Evolutionary conservation across 2,888 invertebrate genomes (phyloP).

Genomic region (Tribolium freemani): DNA sequence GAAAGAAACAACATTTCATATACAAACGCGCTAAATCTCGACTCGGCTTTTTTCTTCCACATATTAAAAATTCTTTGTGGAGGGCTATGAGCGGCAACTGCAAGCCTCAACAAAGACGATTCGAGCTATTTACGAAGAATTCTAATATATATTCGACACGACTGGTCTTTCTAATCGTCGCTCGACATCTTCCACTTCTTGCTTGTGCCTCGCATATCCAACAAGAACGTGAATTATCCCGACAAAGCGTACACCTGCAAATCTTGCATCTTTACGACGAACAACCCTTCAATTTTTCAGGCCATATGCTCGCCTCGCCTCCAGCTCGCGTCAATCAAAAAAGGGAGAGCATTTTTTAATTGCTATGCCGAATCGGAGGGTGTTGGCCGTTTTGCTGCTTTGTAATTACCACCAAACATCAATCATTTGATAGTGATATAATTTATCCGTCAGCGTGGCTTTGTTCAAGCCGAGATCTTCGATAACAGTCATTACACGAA

Average conservation of each 20-base stretch:
- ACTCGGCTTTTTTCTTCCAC: slow-evolving; percentile 21
- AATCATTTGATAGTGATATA: slow-evolving; percentile 51
- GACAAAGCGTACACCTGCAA: slow-evolving; percentile 35
- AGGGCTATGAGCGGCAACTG: slow-evolving; percentile 29
- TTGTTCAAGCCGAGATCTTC: slow-evolving; percentile 34
- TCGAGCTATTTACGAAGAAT: slow-evolving; percentile 43
- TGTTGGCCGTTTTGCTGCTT: slow-evolving; percentile 27
- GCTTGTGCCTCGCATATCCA: slow-evolving; percentile 39
- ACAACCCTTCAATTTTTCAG: not conserved
- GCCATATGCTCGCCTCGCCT: not conserved
- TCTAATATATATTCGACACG: slow-evolving; percentile 46
- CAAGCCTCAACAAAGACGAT: slow-evolving; percentile 16
- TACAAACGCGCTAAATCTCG: slow-evolving; percentile 16
- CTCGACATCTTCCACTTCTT: slow-evolving; percentile 44
- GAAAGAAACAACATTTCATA: slow-evolving; percentile 17
- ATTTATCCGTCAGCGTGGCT: slow-evolving; percentile 50
- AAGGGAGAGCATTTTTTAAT: slow-evolving; percentile 29
- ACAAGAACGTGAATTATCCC: slow-evolving; percentile 38
- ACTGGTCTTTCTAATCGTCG: slow-evolving; percentile 44
- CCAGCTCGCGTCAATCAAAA: slow-evolving; percentile 10
- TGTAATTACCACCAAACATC: slow-evolving; percentile 47
- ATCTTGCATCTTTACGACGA: slow-evolving; percentile 1
- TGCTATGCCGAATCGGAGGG: slow-evolving; percentile 3
- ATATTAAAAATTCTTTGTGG: slow-evolving; percentile 36
- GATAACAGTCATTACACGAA: slow-evolving; percentile 39